phyloP scores from a whole-genome alignment of 2,888 invertebrate genomes.

The Tiphia femorata region DNA sequence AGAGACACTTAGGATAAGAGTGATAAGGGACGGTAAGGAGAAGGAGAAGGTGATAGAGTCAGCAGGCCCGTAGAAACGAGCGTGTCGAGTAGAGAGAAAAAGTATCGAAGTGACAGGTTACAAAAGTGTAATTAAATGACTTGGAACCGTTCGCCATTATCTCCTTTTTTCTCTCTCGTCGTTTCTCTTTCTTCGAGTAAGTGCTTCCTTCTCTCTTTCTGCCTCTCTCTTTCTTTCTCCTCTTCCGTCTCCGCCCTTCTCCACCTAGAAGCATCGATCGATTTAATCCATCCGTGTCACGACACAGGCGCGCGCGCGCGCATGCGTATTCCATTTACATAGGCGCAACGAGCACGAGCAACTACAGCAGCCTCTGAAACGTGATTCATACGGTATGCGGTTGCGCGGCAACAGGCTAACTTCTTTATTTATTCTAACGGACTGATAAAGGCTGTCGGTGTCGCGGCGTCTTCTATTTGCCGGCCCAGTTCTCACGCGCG shows the following conservation, averaged over 20 bases:
- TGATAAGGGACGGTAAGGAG: too few species aligned
- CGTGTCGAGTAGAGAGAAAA: too few species aligned
- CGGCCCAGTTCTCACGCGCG: conserved; percentile 47
- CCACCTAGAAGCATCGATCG: neutral
- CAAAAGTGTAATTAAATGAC: too few species aligned
- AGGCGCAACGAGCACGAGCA: too few species aligned
- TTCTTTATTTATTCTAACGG: conserved; percentile 38
- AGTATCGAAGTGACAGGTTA: too few species aligned
- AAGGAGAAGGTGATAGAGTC: too few species aligned
- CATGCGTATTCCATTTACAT: too few species aligned
- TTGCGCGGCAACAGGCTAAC: conserved; percentile 2
- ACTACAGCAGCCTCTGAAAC: neutral
- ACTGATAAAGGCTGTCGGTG: conserved; percentile 42
- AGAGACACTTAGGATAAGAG: too few species aligned
- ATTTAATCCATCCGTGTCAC: neutral
- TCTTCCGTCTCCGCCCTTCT: neutral
- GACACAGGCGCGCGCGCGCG: too few species aligned
- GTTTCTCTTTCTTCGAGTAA: neutral
- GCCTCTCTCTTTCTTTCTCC: neutral
- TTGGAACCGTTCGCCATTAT: neutral
- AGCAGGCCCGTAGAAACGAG: too few species aligned
- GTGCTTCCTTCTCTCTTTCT: neutral
- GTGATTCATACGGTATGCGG: neutral
- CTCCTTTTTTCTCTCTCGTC: neutral
- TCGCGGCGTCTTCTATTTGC: conserved; percentile 42